Evolutionary conservation across 2,888 invertebrate genomes (phyloP).

Genomic region (Hetaerina titia): DNA sequence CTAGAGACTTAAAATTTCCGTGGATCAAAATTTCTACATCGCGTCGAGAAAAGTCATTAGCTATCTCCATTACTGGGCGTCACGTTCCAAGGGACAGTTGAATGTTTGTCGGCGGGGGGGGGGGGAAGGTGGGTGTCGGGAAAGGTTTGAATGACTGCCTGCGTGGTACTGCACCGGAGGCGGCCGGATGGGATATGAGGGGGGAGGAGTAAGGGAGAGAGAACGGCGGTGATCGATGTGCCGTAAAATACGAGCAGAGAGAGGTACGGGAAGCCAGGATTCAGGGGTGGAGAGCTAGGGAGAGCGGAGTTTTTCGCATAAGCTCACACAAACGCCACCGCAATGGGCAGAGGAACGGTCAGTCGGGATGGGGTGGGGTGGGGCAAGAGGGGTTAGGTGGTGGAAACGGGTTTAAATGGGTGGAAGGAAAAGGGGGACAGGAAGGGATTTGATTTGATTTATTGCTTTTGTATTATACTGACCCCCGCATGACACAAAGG

Average conservation of each 20-base stretch:
- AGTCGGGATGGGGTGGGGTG: not conserved
- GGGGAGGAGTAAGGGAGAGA: too few relatives aligned
- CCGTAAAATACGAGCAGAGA: not conserved
- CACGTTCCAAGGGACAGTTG: not conserved
- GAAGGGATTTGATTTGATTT: not conserved
- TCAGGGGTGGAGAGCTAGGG: not conserved
- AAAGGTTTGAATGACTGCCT: not conserved
- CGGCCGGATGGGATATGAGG: not conserved
- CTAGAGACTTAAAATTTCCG: not conserved
- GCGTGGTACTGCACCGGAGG: not conserved
- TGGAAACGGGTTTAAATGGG: not conserved
- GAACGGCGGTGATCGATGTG: not conserved
- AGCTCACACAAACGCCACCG: not conserved
- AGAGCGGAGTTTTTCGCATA: not conserved
- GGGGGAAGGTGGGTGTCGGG: not conserved
- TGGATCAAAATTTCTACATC: not conserved
- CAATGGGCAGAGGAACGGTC: not conserved
- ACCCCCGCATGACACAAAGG: not conserved
- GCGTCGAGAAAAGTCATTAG: slow-evolving; percentile 10
- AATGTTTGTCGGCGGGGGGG: not conserved
- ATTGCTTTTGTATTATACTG: not conserved
- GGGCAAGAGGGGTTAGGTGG: too few relatives aligned
- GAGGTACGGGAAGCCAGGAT: not conserved
- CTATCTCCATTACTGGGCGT: not conserved
- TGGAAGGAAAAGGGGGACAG: too few relatives aligned